Base-by-base conservation (phyloP, 2,888 invertebrate species). In the Villa cingulata region DNA sequence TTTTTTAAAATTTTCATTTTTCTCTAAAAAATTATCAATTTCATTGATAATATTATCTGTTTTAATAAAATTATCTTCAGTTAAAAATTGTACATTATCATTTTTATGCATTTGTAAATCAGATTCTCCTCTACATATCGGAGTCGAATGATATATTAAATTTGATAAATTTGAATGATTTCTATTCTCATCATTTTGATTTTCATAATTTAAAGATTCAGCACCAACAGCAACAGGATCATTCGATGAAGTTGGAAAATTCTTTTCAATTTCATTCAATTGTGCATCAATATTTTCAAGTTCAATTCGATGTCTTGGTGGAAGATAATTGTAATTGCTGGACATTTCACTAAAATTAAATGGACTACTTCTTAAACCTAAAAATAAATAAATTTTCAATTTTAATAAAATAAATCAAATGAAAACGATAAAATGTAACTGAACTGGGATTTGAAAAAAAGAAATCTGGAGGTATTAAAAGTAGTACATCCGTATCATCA, bases 401-500 rank as follows among this genome's bases (percentile, higher is more conserved):
- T 27, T 27, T 27, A 9, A 4, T 27, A 9, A 9, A 27, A 27
- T 27, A 6, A 27, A 27, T 9, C 4, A 27, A 6, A 27, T 27
- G 27, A 6, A 27, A 9, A 9, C 7, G 4, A 23, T 29, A 29
- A 10, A 29, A 10, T 10, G 6, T 29, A 10, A 3, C 12, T 32
- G 12, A 5, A 32, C 9, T 12, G 9, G 9, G 9, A 2, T 32
- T 12, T 19, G 23, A 17, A 37, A 18, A 62, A 60, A 80, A 84
- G 59, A 83, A 79, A 65, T 85, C 78, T 15, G 87, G 87, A 51
- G 86, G 85, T 63, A 87, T 83, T 57, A 84, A 67, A 57, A 88
- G 68, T 54, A 88, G 73, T 59, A 85, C 78, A 69, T 88, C 87
- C 5, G 87, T 88, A 70, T 87, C 87, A 74, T 86, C 87, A 51